A percentile compares a stretch with the other conserved stretches of the same genome.
Conservation (phyloP, 2,113 vertebrate species). For the Seriola rivoliana region DNA sequence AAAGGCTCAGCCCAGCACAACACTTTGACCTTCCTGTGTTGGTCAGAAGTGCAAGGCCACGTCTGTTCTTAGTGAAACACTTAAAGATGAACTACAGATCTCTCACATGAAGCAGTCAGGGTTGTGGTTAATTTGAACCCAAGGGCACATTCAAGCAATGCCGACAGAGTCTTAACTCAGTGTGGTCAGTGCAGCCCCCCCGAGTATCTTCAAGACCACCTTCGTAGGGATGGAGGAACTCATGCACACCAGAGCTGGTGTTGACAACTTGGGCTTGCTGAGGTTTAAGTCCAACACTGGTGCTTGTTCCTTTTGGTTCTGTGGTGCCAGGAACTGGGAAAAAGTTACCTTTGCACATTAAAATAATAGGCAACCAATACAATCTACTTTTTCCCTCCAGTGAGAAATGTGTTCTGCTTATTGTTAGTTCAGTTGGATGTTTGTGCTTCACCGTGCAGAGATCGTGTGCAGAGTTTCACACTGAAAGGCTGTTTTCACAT, state of each 20-base stretch:
- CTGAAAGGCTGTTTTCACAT: neutral
- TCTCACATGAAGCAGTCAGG: neutral
- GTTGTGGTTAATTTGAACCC: neutral
- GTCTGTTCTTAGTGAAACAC: neutral
- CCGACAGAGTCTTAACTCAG: neutral
- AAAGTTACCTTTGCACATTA: neutral
- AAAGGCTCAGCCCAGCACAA: neutral
- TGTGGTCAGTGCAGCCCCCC: neutral
- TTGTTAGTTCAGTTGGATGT: neutral
- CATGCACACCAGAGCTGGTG: neutral
- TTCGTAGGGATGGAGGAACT: neutral
- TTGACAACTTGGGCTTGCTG: neutral
- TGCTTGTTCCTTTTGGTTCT: neutral
- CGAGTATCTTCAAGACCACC: neutral
- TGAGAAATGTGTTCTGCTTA: neutral
- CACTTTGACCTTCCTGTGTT: neutral
- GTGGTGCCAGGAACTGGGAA: neutral
- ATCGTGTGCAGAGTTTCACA: neutral
- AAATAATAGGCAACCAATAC: neutral
- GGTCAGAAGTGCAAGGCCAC: conserved; percentile 1
- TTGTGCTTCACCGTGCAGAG: neutral
- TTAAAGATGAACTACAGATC: neutral
- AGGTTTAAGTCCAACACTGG: neutral
- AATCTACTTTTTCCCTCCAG: neutral
- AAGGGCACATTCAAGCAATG: neutral